Conservation (phyloP, 2,888 invertebrate species). For the Hedychridium roseum region DNA sequence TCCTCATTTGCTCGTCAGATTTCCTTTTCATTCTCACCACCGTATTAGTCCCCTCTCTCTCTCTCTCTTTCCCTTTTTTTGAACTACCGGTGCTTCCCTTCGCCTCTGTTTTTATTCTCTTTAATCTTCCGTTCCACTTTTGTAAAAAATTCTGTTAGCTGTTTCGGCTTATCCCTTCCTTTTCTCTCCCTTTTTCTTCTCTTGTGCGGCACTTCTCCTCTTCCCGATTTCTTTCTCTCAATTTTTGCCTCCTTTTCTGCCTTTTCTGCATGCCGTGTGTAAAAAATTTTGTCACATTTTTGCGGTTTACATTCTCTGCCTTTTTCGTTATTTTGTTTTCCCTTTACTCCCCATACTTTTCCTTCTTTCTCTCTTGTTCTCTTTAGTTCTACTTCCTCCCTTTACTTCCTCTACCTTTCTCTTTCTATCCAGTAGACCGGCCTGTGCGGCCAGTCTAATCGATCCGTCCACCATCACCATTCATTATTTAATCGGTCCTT, state of each 20-base stretch:
- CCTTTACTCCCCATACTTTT: background rate
- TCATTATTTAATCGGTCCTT: constrained; percentile 4
- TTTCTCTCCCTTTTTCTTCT: too few relatives aligned
- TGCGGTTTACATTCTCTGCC: background rate
- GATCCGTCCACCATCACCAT: background rate
- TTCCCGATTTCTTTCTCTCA: background rate
- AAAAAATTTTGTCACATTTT: background rate
- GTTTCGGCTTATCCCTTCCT: background rate
- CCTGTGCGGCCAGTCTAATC: background rate
- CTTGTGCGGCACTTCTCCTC: background rate
- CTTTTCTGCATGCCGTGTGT: background rate
- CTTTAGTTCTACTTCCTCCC: too few relatives aligned
- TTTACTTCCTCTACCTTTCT: too few relatives aligned
- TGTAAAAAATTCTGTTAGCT: background rate
- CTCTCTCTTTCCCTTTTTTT: background rate
- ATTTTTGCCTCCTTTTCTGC: background rate
- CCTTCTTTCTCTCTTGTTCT: too few relatives aligned
- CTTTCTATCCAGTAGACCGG: too few relatives aligned
- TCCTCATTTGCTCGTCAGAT: too few relatives aligned
- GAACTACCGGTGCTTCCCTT: background rate
- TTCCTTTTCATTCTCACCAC: too few relatives aligned
- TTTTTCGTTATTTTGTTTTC: background rate
- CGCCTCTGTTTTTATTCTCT: background rate
- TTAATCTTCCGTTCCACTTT: background rate
- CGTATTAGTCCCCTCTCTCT: background rate